These are phyloP conservation scores for Entomobrya proxima DNA, from an alignment of 2,888 invertebrate genomes.

Conservation along the genomic window DNA sequence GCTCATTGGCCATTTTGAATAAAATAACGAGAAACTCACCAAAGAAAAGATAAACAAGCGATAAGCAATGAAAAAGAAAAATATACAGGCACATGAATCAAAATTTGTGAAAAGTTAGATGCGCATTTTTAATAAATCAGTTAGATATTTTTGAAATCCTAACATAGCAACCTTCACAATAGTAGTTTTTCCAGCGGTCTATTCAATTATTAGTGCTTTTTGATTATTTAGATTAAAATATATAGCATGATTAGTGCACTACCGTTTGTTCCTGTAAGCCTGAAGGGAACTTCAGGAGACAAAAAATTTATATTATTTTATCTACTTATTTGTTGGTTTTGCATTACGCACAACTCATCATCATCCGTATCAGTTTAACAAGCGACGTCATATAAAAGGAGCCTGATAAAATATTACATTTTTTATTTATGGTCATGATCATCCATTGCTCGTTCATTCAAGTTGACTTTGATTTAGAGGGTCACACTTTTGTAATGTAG, in stretches of 20 bases:
- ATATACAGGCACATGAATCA: not conserved
- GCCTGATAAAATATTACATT: too few species aligned
- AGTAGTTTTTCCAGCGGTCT: too few species aligned
- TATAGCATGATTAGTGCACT: not conserved
- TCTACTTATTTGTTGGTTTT: not conserved
- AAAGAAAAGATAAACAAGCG: too few species aligned
- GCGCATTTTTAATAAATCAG: too few species aligned
- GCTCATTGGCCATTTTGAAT: too few species aligned
- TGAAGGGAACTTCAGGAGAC: not conserved
- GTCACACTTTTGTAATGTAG: slow-evolving; percentile 19
- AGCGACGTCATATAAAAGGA: not conserved
- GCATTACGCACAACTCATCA: too few species aligned
- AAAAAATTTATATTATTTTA: not conserved
- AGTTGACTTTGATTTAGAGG: slow-evolving; percentile 42
- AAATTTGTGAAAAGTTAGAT: too few species aligned
- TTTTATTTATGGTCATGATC: slow-evolving; percentile 38
- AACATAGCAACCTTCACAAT: too few species aligned
- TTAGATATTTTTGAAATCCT: too few species aligned
- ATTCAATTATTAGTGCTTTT: slow-evolving; percentile 13
- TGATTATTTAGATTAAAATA: not conserved
- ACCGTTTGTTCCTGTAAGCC: not conserved
- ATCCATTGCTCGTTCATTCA: not conserved
- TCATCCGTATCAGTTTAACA: too few species aligned
- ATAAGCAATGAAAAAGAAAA: not conserved
- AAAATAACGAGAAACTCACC: too few species aligned